A percentile compares a stretch with the other conserved stretches of the same genome.
These are phyloP conservation scores for Sipunculus nudus DNA, from an alignment of 2,888 invertebrate genomes.

Conservation along the genomic window DNA sequence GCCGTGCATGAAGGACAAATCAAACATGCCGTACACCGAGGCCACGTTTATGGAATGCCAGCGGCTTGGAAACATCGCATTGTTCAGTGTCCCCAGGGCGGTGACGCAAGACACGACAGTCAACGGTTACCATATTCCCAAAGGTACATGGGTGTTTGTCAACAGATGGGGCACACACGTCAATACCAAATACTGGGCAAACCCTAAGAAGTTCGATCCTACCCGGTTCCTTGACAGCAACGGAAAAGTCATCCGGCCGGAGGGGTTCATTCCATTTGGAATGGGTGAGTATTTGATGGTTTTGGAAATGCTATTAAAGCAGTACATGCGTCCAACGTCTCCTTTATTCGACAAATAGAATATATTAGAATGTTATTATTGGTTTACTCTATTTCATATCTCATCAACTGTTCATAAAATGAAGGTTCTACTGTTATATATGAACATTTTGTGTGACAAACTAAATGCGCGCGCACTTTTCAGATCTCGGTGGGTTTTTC, in stretches of 20 bases:
- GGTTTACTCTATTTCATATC: neutral
- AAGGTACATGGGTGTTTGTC: constrained; percentile 38
- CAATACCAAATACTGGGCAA: constrained; percentile 27
- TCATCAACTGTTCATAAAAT: neutral
- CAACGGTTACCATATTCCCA: constrained; percentile 32
- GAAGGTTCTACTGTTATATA: too few relatives aligned
- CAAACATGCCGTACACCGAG: constrained; percentile 32
- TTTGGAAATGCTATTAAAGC: too few relatives aligned
- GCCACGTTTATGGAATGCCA: constrained; percentile 41
- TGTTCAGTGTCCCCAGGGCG: constrained; percentile 37
- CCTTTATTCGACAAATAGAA: neutral
- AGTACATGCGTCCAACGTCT: too few relatives aligned
- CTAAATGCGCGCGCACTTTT: too few relatives aligned
- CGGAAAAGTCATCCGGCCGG: constrained; percentile 20
- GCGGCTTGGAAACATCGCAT: constrained; percentile 37
- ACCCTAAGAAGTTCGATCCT: constrained; percentile 31
- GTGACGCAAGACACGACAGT: constrained; percentile 27
- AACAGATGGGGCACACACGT: constrained; percentile 37
- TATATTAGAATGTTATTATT: neutral
- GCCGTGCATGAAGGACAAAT: constrained; percentile 31
- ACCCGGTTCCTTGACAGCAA: constrained; percentile 26
- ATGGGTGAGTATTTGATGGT: constrained; percentile 39
- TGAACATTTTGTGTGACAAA: too few relatives aligned
- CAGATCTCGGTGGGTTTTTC: too few relatives aligned
- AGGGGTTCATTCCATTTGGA: constrained; percentile 37